Evolutionary conservation across 2,888 invertebrate species (phyloP).

Genomic region (Plutella xylostella): DNA sequence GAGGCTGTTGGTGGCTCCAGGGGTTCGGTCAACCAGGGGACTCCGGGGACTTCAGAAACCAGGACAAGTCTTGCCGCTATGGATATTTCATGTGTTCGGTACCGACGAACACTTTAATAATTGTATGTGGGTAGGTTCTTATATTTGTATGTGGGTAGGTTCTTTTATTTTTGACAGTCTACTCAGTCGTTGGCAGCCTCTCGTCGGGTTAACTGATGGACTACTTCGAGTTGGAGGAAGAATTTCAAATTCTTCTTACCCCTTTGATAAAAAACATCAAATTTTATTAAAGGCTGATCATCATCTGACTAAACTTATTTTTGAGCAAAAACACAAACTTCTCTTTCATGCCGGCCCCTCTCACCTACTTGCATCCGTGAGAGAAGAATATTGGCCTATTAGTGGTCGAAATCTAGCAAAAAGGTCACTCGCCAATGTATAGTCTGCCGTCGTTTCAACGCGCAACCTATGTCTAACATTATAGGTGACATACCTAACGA

Average conservation of each 20-base stretch:
- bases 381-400: neutral
- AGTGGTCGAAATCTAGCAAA: neutral
- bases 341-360: neutral
- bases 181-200: too few relatives aligned
- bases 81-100: too few relatives aligned
- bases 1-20: too few relatives aligned
- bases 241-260: neutral
- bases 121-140: too few relatives aligned
- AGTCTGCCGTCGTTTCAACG: neutral
- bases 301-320: neutral
- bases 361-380: neutral
- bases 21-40: too few relatives aligned
- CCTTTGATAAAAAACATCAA: conserved; percentile 5
- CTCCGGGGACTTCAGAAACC: too few relatives aligned
- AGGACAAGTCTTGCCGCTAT: too few relatives aligned
- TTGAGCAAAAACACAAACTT: neutral
- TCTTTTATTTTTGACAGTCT: too few relatives aligned
- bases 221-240: conserved; percentile 10
- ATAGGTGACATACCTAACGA: neutral
- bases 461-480: neutral
- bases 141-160: too few relatives aligned
- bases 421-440: neutral
- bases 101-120: too few relatives aligned
- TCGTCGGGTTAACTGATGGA: too few relatives aligned
- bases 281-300: neutral